Conservation (phyloP, 2,113 vertebrate species). For the Semnornis frantzii region DNA sequence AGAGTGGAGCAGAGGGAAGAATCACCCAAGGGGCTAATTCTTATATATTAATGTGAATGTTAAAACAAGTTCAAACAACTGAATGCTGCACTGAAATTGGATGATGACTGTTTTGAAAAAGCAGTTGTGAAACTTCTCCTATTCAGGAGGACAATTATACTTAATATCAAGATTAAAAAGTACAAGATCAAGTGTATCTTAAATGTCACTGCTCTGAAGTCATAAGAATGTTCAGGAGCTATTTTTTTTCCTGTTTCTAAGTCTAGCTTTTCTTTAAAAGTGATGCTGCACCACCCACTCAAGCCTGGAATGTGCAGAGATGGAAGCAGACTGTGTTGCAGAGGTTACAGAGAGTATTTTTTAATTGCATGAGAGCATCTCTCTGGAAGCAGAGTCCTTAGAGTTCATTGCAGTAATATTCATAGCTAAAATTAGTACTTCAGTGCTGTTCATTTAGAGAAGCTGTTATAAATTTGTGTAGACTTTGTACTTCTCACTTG, state of each 20-base stretch:
- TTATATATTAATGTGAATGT: background rate
- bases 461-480: background rate
- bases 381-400: background rate
- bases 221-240: background rate
- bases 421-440: conserved; percentile 36
- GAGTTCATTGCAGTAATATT: background rate
- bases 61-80: background rate
- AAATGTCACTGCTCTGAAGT: background rate
- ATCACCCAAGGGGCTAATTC: background rate
- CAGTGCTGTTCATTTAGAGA: conserved; percentile 8
- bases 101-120: background rate
- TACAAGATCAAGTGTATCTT: background rate
- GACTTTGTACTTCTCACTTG: background rate
- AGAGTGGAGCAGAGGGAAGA: background rate
- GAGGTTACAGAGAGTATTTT: conserved; percentile 15
- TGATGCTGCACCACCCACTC: background rate
- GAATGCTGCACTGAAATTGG: background rate
- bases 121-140: background rate
- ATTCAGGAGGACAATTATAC: background rate
- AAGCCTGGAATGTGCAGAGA: background rate
- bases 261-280: conserved; percentile 6
- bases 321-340: conserved; percentile 4
- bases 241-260: background rate
- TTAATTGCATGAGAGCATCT: background rate
- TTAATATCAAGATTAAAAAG: background rate